Percentiles rank a stretch among this genome's conserved stretches.
phyloP scores from a whole-genome alignment of 2,888 invertebrate species.

The Melanostoma mellinum region DNA sequence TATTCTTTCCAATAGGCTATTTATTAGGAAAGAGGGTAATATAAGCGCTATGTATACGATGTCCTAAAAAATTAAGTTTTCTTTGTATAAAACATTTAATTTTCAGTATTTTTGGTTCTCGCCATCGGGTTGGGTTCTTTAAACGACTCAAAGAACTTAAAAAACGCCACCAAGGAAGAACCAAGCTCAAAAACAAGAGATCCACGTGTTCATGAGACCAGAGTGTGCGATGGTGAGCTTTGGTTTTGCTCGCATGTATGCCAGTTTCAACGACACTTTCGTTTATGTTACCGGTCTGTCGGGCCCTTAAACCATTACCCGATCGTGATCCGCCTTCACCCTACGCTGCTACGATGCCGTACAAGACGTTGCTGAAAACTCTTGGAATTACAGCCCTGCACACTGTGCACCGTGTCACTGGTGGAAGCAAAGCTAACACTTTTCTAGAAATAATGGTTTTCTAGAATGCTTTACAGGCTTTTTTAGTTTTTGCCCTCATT shows the following conservation, averaged over 20 bases:
- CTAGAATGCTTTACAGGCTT: too few relatives aligned
- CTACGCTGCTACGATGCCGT: constrained; percentile 99
- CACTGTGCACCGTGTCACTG: constrained; percentile 98
- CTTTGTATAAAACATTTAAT: constrained; percentile 74
- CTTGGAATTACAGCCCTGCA: constrained; percentile 99
- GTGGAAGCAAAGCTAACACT: constrained; percentile 99
- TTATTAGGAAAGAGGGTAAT: too few relatives aligned
- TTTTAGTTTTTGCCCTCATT: too few relatives aligned
- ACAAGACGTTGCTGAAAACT: constrained; percentile 98
- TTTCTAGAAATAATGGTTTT: too few relatives aligned
- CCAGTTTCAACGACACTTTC: constrained; percentile 99
- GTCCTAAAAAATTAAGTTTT: too few relatives aligned
- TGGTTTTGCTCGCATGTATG: constrained; percentile 99
- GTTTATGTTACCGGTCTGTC: constrained; percentile 99
- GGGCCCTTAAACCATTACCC: constrained; percentile 95
- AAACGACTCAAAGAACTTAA: constrained; percentile 71
- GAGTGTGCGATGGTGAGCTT: constrained; percentile 98
- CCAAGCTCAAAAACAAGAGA: constrained; percentile 98
- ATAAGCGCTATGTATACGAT: too few relatives aligned
- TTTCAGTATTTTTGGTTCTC: constrained; percentile 80
- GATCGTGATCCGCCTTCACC: constrained; percentile 99
- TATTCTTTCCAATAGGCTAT: too few relatives aligned
- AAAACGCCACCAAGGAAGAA: constrained; percentile 98
- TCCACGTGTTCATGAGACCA: constrained; percentile 96
- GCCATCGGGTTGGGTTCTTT: constrained; percentile 78